Conservation (phyloP, 2,797 vertebrate genomes). For the Tokudaia muenninki region DNA sequence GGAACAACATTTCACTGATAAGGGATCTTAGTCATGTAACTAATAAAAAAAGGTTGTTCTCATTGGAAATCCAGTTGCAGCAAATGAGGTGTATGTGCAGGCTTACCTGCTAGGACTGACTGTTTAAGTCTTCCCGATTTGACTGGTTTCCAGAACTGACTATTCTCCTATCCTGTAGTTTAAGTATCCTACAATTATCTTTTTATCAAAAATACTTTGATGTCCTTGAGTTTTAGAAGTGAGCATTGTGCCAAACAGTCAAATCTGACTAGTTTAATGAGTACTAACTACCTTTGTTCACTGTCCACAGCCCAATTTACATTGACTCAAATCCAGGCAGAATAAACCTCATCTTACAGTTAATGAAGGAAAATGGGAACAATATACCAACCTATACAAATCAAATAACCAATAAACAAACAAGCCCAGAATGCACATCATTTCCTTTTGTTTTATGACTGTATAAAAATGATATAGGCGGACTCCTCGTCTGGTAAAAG, state of each 20-base stretch:
- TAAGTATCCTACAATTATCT: background rate
- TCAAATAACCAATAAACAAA: background rate
- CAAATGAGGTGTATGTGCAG: constrained; percentile 66
- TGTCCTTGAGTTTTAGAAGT: constrained; percentile 50
- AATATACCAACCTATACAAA: background rate
- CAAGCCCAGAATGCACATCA: background rate
- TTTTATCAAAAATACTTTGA: constrained; percentile 29
- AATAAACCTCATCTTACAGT: background rate
- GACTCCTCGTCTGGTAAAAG: background rate
- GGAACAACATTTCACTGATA: constrained; percentile 79
- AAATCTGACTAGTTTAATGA: background rate
- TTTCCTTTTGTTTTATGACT: background rate
- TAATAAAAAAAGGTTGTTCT: constrained; percentile 76
- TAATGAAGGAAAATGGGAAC: background rate
- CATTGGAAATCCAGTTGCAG: constrained; percentile 80
- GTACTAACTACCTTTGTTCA: background rate
- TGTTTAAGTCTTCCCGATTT: background rate
- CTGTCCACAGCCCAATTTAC: background rate
- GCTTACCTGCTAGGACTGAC: background rate
- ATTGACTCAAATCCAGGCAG: background rate
- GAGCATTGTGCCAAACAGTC: background rate
- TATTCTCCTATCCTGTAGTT: background rate
- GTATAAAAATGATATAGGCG: background rate
- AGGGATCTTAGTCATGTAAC: constrained; percentile 77
- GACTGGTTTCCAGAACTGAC: background rate